Conservation (phyloP, 1,140 invertebrate species). For the Drosophila sucinea region DNA sequence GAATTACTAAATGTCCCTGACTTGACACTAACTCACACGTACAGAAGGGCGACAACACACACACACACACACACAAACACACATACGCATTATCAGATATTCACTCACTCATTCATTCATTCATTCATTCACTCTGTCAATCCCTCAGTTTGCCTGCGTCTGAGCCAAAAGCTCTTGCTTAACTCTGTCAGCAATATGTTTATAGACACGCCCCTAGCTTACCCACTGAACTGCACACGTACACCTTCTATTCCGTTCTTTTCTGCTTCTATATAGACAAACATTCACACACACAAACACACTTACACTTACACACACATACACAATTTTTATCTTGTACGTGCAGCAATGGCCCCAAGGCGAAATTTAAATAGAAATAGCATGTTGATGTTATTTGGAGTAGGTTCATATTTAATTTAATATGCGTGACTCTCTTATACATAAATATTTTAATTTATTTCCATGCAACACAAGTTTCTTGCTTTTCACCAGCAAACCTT, state of each 20-base stretch:
- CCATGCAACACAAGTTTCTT: constrained; percentile 11
- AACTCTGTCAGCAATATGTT: constrained; percentile 74
- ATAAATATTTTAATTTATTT: constrained; percentile 75
- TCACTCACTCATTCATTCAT: constrained; percentile 59
- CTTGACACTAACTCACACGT: constrained; percentile 71
- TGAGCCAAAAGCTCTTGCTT: constrained; percentile 53
- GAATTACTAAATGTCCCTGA: constrained; percentile 81
- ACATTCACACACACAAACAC: constrained; percentile 5
- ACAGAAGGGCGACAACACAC: constrained; percentile 23
- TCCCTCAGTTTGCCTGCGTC: constrained; percentile 39
- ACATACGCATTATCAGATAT: constrained; percentile 53
- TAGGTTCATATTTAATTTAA: constrained; percentile 80
- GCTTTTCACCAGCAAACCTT: neutral
- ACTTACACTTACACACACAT: constrained; percentile 41
- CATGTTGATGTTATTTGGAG: constrained; percentile 76
- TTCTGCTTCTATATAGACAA: neutral
- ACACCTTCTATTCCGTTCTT: neutral
- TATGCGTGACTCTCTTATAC: constrained; percentile 49
- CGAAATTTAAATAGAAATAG: constrained; percentile 79
- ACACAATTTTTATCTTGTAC: constrained; percentile 67
- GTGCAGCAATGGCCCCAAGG: constrained; percentile 68
- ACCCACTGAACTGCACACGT: constrained; percentile 27
- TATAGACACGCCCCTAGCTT: constrained; percentile 52
- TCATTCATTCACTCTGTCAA: constrained; percentile 25
- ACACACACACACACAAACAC: constrained; percentile 27